Conservation (phyloP, 1,140 invertebrate species). For the Lepidotrigona ventralis region DNA sequence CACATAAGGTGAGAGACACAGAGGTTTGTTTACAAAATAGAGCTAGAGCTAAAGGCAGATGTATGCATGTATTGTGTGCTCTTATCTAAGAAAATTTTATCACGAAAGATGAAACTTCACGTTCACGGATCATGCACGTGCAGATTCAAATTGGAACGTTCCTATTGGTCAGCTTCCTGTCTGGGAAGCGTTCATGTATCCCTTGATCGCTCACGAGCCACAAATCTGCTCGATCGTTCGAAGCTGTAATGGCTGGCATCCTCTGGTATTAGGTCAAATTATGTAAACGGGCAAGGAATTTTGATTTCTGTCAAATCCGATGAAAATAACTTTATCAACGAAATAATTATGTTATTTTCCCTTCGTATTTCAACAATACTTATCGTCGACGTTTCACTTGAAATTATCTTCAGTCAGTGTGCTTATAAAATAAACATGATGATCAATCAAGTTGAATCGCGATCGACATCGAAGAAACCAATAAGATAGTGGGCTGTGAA, state of each 20-base stretch:
- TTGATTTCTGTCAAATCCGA: background rate
- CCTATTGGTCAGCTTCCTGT: slow-evolving; percentile 23
- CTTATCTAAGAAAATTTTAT: background rate
- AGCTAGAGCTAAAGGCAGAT: too few species aligned
- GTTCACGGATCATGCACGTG: background rate
- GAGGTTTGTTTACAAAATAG: background rate
- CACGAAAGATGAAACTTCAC: background rate
- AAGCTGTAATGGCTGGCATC: slow-evolving; percentile 1
- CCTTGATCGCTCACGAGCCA: background rate
- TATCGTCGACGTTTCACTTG: background rate
- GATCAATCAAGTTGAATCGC: background rate
- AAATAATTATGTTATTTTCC: background rate
- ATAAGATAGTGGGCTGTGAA: too few species aligned
- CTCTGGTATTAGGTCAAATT: slow-evolving; percentile 7
- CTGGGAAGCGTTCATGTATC: slow-evolving; percentile 11
- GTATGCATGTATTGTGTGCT: too few species aligned
- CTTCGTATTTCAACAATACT: background rate
- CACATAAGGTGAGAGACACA: background rate
- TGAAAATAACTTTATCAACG: background rate
- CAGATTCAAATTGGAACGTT: slow-evolving; percentile 3
- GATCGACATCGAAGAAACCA: background rate
- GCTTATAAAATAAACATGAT: background rate
- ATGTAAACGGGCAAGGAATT: slow-evolving; percentile 16
- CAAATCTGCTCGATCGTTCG: background rate
- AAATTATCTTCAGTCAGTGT: background rate